Evolutionary conservation across 1,140 invertebrate genomes (phyloP).

Genomic region (Lordiphosa mommai): DNA sequence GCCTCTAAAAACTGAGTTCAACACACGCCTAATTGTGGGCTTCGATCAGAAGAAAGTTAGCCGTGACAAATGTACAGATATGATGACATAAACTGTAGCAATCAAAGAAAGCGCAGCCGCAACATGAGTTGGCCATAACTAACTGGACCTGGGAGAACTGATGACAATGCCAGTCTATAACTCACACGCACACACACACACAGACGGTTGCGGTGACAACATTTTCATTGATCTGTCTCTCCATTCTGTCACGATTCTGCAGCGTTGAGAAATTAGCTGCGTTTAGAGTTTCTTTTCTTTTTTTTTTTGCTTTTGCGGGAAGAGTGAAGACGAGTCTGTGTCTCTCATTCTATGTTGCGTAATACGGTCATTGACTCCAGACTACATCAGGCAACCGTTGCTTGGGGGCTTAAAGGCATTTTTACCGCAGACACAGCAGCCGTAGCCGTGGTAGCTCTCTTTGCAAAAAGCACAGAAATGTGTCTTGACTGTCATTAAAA

Average conservation of each 20-base stretch:
- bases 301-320: not conserved
- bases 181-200: too few relatives aligned
- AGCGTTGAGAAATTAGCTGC: slow-evolving; percentile 61
- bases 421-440: slow-evolving; percentile 22
- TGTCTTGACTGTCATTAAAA: slow-evolving; percentile 7
- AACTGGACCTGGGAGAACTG: slow-evolving; percentile 51
- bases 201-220: too few relatives aligned
- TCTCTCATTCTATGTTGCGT: slow-evolving; percentile 55
- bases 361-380: slow-evolving; percentile 74
- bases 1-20: slow-evolving; percentile 30
- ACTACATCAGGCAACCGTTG: slow-evolving; percentile 25
- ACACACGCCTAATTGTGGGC: slow-evolving; percentile 59
- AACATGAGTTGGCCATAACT: slow-evolving; percentile 45
- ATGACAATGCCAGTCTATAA: slow-evolving; percentile 32
- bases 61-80: slow-evolving; percentile 57
- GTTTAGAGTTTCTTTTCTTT: slow-evolving; percentile 26
- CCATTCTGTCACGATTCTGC: slow-evolving; percentile 59
- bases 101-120: slow-evolving; percentile 65
- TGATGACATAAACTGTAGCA: slow-evolving; percentile 75
- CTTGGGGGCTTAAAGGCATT: slow-evolving; percentile 30
- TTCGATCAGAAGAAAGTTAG: slow-evolving; percentile 55
- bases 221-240: slow-evolving; percentile 49
- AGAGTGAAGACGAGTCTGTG: slow-evolving; percentile 12
- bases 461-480: not conserved
- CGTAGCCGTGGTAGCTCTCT: too few relatives aligned